phyloP scores from a whole-genome alignment of 2,888 invertebrate species.

The Ophioninae sp. region DNA sequence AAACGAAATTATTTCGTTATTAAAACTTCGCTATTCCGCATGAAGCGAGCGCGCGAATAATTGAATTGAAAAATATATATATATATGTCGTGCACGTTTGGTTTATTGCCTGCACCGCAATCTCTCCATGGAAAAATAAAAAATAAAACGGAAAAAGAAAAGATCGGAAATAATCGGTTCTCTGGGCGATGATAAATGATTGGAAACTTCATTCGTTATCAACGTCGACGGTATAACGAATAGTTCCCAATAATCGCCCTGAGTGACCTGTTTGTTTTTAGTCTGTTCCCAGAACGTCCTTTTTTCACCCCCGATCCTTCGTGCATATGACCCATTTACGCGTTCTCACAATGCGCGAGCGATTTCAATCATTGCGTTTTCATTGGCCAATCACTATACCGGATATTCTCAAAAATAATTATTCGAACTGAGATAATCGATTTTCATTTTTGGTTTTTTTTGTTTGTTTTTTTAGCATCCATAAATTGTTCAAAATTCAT shows the following conservation, averaged over 20 bases:
- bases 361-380: not conserved
- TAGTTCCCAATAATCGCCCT: slow-evolving; percentile 67
- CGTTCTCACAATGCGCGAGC: not conserved
- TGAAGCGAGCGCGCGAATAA: slow-evolving; percentile 36
- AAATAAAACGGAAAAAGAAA: not conserved
- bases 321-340: not conserved
- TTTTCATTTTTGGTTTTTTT: not conserved
- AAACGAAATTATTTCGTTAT: slow-evolving; percentile 21
- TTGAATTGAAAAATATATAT: slow-evolving; percentile 14
- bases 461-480: too few species aligned
- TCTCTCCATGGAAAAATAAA: slow-evolving; percentile 36
- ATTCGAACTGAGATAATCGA: not conserved
- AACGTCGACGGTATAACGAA: slow-evolving; percentile 66
- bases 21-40: slow-evolving; percentile 13
- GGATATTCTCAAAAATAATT: not conserved
- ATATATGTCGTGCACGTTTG: slow-evolving; percentile 37
- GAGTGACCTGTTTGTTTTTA: slow-evolving; percentile 38
- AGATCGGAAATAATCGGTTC: slow-evolving; percentile 7
- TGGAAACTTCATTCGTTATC: slow-evolving; percentile 69
- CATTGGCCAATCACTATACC: not conserved
- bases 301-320: not conserved
- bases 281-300: slow-evolving; percentile 12
- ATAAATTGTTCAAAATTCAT: too few species aligned
- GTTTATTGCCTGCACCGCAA: slow-evolving; percentile 38
- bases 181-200: slow-evolving; percentile 65